Evolutionary conservation across 2,888 invertebrate species (phyloP), one percentile per base, ranked within the genome.

Genomic region (Slavum lentiscoides): DNA sequence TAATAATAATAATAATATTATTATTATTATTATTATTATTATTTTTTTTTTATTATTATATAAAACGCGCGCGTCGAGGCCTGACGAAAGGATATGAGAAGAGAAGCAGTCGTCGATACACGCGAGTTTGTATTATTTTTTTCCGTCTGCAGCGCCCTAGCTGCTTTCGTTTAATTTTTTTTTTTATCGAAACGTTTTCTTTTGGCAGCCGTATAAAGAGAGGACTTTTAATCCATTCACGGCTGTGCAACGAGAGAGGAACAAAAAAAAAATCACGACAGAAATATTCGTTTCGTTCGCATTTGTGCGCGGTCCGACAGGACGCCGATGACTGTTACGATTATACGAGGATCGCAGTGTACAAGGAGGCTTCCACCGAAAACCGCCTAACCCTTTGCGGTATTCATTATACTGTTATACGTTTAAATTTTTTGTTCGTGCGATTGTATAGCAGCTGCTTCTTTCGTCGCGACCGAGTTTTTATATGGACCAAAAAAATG

Each of bases 151-250:
- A 30, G 30, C 30, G 30, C 30, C 30, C 30, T 30, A n/a, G n/a
- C n/a, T n/a, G n/a, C n/a, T n/a, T n/a, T n/a, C n/a, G n/a, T n/a
- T 30, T 30, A 1, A 30, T 30, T 30, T 30, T 19, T 23, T 55
- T 55, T 30, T 19, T 23, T 30, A 53, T 69, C 53, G 69, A 55
- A 69, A 69, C 19, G 21, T 53, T 69, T 69, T 69, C 53, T 69
- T 13, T 69, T 69, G 69, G 43, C 69, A 19, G 19, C 53, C 53
- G 69, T 30, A 61, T 53, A 69, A 69, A 53, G 53, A 19, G 69
- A 69, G 55, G 69, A 69, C 69, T 55, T 69, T 55, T 19, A 21
- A 30, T 69, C 53, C 30, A 30, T 19, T 21, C 49, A 5, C 30
- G 30, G 13, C 43, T 30, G 43, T 9, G 43, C 43, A 7, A 43